Evolutionary conservation across 1,140 invertebrate genomes (phyloP), one percentile per base, ranked within the genome.

Genomic region (Megathymus violae): DNA sequence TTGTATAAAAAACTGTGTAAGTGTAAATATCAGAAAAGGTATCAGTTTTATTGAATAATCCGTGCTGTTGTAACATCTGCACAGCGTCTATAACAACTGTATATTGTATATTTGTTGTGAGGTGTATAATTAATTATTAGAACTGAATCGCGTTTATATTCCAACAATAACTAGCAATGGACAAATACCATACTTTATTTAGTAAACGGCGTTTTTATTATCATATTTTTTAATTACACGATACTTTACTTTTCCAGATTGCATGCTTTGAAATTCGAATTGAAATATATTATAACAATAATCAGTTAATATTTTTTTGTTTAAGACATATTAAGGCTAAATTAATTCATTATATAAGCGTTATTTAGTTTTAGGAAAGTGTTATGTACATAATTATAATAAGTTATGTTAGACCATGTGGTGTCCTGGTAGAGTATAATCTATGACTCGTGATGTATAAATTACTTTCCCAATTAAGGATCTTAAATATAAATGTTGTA

Each of bases 281-380:
- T 22, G 19, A 22, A 22, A 22, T 22, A n/a, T 22, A 5, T 5
- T 22, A 22, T 22, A 22, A 5, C 19, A 2, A 2, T 22, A 5
- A 22, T 22, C 19, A 22, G 7, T 10, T 31, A 31, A 11, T 36
- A 11, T 58, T 51, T 62, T 58, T 44, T 36, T 36, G 11, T 11
- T 36, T 22, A 11, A 47, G 44, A 41, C 58, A 11, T n/a, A n/a
- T n/a, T 41, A 14, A 64, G 38, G 13, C 22, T 56, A 58, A 62
- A 59, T 74, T 72, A 64, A 15, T 72, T 80, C 84, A 71, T 70
- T 10, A 11, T 61, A 43, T 89, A 89, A 86, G 81, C 83, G 86
- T 89, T 89, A 89, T 88, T 89, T 89, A 89, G 82, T 89, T 89
- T 69, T 89, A 89, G 80, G 83, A n/a, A n/a, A 82, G 67, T 80